phyloP scores from a whole-genome alignment of 1,140 invertebrate species.

The Triops longicaudatus region DNA sequence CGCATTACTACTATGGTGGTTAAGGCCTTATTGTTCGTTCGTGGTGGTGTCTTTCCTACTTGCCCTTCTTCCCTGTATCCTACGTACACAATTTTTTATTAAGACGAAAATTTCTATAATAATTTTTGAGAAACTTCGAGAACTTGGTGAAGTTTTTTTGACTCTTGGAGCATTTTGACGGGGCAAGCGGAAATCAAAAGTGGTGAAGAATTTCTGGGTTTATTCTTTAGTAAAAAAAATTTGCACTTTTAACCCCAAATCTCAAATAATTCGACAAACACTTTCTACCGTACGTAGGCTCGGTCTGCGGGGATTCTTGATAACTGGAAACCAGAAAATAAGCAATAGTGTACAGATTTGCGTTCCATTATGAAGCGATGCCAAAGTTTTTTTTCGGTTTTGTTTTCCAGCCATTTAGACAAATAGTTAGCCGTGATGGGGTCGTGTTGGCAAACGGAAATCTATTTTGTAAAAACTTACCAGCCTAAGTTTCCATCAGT shows the following conservation, averaged over 20 bases:
- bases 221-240: neutral
- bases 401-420: neutral
- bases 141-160: neutral
- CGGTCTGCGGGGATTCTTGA: too few species aligned
- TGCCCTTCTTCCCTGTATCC: conserved; percentile 4
- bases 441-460: neutral
- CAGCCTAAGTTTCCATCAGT: too few species aligned
- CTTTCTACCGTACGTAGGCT: neutral
- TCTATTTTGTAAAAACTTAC: neutral
- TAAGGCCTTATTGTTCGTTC: conserved; percentile 15
- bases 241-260: neutral
- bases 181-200: conserved; percentile 11
- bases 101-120: neutral
- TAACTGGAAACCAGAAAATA: neutral
- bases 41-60: conserved; percentile 14
- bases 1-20: neutral
- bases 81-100: neutral
- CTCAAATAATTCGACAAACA: neutral
- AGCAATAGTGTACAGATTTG: conserved; percentile 9
- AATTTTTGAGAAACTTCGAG: too few species aligned
- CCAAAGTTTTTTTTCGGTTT: neutral
- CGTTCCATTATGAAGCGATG: neutral
- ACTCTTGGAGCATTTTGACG: neutral
- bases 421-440: neutral
- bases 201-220: neutral